Base-by-base conservation (phyloP, 92 coral and sea anemone species). In the Zoanthus gigantus region DNA sequence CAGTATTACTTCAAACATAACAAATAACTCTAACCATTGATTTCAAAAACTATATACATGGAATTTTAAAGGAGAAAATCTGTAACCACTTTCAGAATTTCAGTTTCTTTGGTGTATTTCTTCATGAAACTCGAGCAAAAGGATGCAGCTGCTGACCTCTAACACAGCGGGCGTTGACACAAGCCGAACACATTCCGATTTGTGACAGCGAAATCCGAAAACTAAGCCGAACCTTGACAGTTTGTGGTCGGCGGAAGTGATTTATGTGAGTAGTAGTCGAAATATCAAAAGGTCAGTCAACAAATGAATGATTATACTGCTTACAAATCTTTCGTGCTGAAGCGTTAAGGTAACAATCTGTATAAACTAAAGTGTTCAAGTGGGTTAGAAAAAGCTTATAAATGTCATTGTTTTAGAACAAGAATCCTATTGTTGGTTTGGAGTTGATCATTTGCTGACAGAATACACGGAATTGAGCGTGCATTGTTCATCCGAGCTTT, bases 121-220 rank as follows among this genome's bases (percentile, higher is more conserved):
- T 37, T 37, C n/a, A 17, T n/a, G 32, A 23, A 42, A 83, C 87
- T 83, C 89, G 92, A 87, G 90, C 90, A 88, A 87, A 79, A 77
- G 83, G 90, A 91, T 88, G 88, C 94, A 87, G 87, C 90, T 84
- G 94, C 94, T 91, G 94, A 53, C 86, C 91, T 68, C 12, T 65
- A 28, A 46, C 63, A 66, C 45, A 42, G 75, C 54, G 75, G 85
- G 85, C 85, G 9, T 81, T 71, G 42, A 81, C 6, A 12, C 11
- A 45, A 47, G 23, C 74, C 74, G 73, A 63, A 18, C 30, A 9
- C 5, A 61, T 8, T 80, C 74, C 85, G 85, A 80, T 52, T 11
- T 73, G 54, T 69, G 14, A 42, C 34, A 61, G 46, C 9, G 6
- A 46, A n/a, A 45, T 47, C 75, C 85, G 85, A 80, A 32, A 57